Evolutionary conservation across 2,797 vertebrate genomes (phyloP), one percentile per base, ranked within the genome.

Genomic region (Anableps anableps): DNA sequence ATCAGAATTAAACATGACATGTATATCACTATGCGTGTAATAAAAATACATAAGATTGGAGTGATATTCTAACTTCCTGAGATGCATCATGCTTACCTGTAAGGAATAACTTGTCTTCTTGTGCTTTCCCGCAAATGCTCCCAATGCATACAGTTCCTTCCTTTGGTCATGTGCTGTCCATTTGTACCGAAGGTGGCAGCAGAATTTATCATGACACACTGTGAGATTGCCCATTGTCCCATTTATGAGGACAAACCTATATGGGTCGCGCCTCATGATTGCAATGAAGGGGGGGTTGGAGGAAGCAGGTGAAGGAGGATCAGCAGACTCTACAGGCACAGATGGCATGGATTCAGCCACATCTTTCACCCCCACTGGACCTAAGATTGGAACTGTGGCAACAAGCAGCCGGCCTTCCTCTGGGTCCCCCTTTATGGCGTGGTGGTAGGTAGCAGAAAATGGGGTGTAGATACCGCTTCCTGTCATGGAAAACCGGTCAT

Each of bases 401-500:
- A 98, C 93, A 74, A 99, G 86, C 72, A 99, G 96, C 83, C 88
- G 95, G 11, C 97, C 97, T 47, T 93, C 83, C 0, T 95, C 93
- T 26, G 86, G 93, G 53, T 96, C 93, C 84, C 90, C 95, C 21
- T 87, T 89, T 86, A 83, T 85, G 72, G 97, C 90, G 9, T 98
- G 97, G 88, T 98, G 95, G 89, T 95, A 96, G 31, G 95, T 93
- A 0, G 96, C 96, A 68, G 95, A 93, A 76, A 84, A 93, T 6
- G 97, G 97, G 14, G 94, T 96, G 74, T 97, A 97, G 84, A 99
- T 97, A 0, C 98, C 98, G 11, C 98, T 99, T 16, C 98, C 98
- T 0, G 96, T 98, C 97, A 99, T 99, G n/a, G 96, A 96, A 72
- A 96, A 74, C 1, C 76, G 58, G 0, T 96, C 95, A 0, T 95